phyloP scores from a whole-genome alignment of 2,888 invertebrate genomes.

The Drosophila engyochracea region DNA sequence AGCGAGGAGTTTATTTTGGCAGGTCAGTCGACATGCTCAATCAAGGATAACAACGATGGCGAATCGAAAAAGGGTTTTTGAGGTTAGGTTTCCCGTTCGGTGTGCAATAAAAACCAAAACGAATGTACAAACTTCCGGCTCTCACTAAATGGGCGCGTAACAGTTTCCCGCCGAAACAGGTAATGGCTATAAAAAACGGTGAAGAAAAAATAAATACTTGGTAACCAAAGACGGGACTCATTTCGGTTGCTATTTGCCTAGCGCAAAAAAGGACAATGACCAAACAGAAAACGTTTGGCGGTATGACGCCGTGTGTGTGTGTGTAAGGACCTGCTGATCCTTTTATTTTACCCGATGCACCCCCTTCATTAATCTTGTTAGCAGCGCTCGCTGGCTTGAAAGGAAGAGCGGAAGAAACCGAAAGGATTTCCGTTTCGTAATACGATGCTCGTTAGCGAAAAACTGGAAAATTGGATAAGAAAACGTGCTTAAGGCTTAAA shows the following conservation, averaged over 20 bases:
- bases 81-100: constrained; percentile 14
- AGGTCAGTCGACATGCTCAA: constrained; percentile 26
- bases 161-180: constrained; percentile 40
- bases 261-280: constrained; percentile 80
- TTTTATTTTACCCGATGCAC: constrained; percentile 46
- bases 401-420: constrained; percentile 73
- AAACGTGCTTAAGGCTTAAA: constrained; percentile 57
- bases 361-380: constrained; percentile 81
- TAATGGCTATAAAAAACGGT: constrained; percentile 33
- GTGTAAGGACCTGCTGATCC: constrained; percentile 58
- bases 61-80: constrained; percentile 42
- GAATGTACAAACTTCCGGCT: constrained; percentile 75
- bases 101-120: constrained; percentile 69
- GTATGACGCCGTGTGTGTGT: constrained; percentile 38
- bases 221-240: constrained; percentile 48
- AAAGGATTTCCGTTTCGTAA: constrained; percentile 83
- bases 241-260: constrained; percentile 68
- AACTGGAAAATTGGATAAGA: constrained; percentile 58
- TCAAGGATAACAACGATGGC: constrained; percentile 33
- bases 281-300: constrained; percentile 68
- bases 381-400: constrained; percentile 43
- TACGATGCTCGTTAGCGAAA: constrained; percentile 52
- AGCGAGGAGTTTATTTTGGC: constrained; percentile 33
- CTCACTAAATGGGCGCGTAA: constrained; percentile 20
- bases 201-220: constrained; percentile 22